Conservation (phyloP, 2,797 vertebrate genomes). For the Bryconaethiops microstoma region DNA sequence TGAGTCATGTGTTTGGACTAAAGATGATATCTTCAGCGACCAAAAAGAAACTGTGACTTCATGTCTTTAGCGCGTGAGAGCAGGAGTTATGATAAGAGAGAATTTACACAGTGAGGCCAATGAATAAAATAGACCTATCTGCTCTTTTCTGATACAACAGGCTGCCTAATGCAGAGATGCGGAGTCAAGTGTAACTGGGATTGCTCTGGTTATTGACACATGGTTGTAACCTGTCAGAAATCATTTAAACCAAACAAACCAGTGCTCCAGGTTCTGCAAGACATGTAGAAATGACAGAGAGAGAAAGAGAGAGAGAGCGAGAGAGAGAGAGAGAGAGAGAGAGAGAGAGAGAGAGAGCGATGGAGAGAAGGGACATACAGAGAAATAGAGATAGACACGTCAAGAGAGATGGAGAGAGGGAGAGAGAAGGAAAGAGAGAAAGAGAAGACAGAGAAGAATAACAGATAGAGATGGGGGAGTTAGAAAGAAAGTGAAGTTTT, state of each 20-base stretch:
- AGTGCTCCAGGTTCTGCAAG: too few species aligned
- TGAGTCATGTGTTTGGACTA: constrained; percentile 58
- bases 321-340: constrained; percentile 4
- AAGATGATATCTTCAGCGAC: constrained; percentile 47
- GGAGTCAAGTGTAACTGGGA: neutral
- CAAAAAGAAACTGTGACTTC: neutral
- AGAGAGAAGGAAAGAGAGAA: neutral
- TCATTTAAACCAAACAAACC: neutral
- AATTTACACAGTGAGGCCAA: constrained; percentile 12
- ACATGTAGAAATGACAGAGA: too few species aligned
- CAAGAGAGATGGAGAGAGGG: neutral
- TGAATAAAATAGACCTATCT: neutral
- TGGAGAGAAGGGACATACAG: neutral
- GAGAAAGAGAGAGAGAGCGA: constrained; percentile 1
- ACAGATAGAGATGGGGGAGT: constrained; percentile 33
- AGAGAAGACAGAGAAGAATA: too few species aligned
- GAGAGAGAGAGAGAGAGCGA: constrained; percentile 13
- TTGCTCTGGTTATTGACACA: neutral
- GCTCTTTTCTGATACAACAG: neutral
- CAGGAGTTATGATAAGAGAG: neutral
- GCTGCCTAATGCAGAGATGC: too few species aligned
- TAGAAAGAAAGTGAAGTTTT: neutral
- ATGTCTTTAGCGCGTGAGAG: neutral
- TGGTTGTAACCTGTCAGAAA: neutral
- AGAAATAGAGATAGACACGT: neutral